Evolutionary conservation across 2,888 invertebrate genomes (phyloP), one percentile per base, ranked within the genome.

Genomic region (Parthenolecanium corni): DNA sequence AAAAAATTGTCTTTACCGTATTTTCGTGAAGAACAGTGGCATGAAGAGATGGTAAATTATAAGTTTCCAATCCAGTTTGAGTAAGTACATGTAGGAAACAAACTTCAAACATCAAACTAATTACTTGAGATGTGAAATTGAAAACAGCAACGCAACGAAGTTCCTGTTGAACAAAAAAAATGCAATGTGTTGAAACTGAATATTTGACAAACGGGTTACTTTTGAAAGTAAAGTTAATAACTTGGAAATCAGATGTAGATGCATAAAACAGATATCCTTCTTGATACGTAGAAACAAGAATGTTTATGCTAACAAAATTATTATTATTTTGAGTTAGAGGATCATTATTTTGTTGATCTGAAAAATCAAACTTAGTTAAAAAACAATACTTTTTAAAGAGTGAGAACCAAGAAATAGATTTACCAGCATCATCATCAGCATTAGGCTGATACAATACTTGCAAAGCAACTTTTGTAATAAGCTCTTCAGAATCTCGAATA

Each of bases 61-160:
- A 88, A 0, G 85, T 82, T 73, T 88, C 87, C 46, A 89, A 76
- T 0, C 87, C 86, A 64, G 82, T 82, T 66, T 83, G 82, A 0
- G 86, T 86, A 18, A 87, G 73, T 0, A 85, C 86, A 71, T 86
- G 86, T n/a, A 85, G 72, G 52, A 82, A 78, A 65, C 80, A 80
- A 67, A 82, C 78, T 69, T 85, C 85, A 66, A 86, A 75, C 31
- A 80, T 79, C 36, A 86, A 78, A 69, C 81, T 78, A 66, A 79
- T 76, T 18, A 86, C 81, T 3, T 83, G 81, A 1, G 85, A 82
- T 1, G 86, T 86, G 67, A 86, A 85, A 3, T 83, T 82, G 71
- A 86, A 87, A 46, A 77, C 77, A 14, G 82, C 79, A 21, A 84
- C 77, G 49, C 80, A 81, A 52, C 68, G 61, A 18, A 61, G 40